Base-by-base conservation (phyloP, 2,888 invertebrate genomes). In the Habroteleia sp. region DNA sequence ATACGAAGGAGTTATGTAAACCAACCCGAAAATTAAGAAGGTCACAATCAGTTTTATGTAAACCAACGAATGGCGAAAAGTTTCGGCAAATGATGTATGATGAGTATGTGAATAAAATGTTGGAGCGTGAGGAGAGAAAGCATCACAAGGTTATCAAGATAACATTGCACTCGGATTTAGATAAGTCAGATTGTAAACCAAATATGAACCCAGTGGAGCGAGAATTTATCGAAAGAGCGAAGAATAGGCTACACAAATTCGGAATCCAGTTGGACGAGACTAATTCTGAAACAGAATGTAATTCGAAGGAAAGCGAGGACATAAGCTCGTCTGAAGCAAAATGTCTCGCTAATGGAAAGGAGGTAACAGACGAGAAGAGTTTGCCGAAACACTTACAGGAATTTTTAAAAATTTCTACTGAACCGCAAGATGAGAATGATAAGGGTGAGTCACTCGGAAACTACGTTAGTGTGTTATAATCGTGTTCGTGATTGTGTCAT, bases 11-110 rank as follows among this genome's bases (percentile, higher is more conserved):
- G n/a, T n/a, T n/a, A n/a, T n/a, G n/a, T n/a, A n/a, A n/a, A 3
- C 11, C 2, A 2, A 10, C 7, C 0, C 42, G 42, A 13, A 63
- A 27, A 8, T 23, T 31, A 3, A 50, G 66, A 1, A 42, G 82
- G 6, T 83, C 84, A 0, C 83, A 80, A 80, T 89, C 87, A 78
- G 87, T 42, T 81, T 78, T 88, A 83, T 76, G 87, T 78, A 13
- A 60, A 0, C 83, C 92, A 31, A 91, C 90, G 5, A 91, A 92
- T 4, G 93, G 93, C 42, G 94, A 95, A 86, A 90, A 92, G 33
- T 92, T 94, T 80, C 92, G 95, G 3, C 93, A 94, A 78, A 92
- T 93, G 88, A 96, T 96, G 95, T 96, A 94, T 88, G 91, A 94
- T 80, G 96, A 96, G 87, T 96, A 95, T 89, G 91, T 95, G 84